phyloP scores from a whole-genome alignment of 2,888 invertebrate species.

The Odontomyia ornata region DNA sequence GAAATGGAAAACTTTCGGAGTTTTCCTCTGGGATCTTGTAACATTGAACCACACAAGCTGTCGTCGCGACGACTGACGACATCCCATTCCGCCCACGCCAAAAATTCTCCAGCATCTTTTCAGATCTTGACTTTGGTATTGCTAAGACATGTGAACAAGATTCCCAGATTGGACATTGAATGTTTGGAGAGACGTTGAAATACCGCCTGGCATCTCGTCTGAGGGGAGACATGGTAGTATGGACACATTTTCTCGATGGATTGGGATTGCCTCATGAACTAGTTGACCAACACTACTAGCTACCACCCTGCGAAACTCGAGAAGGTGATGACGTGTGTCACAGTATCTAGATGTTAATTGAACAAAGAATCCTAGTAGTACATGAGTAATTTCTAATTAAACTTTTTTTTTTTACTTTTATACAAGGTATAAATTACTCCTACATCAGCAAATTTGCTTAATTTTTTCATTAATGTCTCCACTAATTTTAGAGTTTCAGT shows the following conservation, averaged over 20 bases:
- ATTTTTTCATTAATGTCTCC: no score
- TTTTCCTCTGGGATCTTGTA: constrained; percentile 6
- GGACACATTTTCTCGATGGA: not conserved
- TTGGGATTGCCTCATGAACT: not conserved
- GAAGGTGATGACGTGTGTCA: constrained; percentile 24
- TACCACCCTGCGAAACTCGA: not conserved
- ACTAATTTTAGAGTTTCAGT: no score
- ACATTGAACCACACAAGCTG: constrained; percentile 30
- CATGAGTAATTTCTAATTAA: no score
- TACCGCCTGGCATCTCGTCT: not conserved
- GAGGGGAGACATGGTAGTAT: not conserved
- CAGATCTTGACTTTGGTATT: constrained; percentile 19
- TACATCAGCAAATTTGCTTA: no score
- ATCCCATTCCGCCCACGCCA: constrained; percentile 37
- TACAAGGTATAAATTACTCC: no score
- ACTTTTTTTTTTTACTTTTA: no score
- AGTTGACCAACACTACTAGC: not conserved
- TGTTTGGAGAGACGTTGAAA: constrained; percentile 5
- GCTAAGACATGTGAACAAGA: constrained; percentile 35
- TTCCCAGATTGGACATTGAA: constrained; percentile 30
- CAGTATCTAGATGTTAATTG: no score
- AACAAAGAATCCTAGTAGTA: no score
- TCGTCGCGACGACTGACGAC: constrained; percentile 37
- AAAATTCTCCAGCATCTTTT: constrained; percentile 25
- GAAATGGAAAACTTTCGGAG: not conserved